Conservation (phyloP, 2,888 invertebrate species). For the Catocala sponsa region DNA sequence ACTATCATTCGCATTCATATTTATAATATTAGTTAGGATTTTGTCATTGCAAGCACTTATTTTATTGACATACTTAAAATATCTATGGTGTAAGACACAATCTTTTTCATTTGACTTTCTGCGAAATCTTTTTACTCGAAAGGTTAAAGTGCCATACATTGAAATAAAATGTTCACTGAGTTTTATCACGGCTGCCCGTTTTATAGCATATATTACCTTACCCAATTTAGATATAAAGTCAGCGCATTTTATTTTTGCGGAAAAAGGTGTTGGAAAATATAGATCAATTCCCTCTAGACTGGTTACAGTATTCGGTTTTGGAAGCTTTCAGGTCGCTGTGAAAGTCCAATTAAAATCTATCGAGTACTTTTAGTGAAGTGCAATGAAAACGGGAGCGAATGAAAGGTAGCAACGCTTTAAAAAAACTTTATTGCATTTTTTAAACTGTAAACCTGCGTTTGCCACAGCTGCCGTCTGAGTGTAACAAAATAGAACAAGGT, state of each 20-base stretch:
- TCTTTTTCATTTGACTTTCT: too few relatives aligned
- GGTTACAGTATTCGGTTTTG: constrained; percentile 11
- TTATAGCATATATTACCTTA: background rate
- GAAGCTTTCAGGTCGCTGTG: constrained; percentile 16
- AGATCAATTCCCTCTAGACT: background rate
- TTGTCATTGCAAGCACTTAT: too few relatives aligned
- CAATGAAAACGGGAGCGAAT: constrained; percentile 6
- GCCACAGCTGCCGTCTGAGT: background rate
- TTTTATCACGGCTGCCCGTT: background rate
- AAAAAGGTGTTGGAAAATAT: constrained; percentile 1
- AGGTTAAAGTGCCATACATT: too few relatives aligned
- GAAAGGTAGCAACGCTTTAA: background rate
- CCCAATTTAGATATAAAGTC: background rate
- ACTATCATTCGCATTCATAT: too few relatives aligned
- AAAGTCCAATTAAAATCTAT: constrained; percentile 36
- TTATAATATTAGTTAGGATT: too few relatives aligned
- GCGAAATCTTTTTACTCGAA: too few relatives aligned
- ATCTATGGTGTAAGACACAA: too few relatives aligned
- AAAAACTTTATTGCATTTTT: constrained; percentile 5
- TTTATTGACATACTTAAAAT: too few relatives aligned
- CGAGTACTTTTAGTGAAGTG: constrained; percentile 14
- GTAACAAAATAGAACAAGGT: too few relatives aligned
- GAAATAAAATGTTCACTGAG: too few relatives aligned
- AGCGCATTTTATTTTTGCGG: background rate
- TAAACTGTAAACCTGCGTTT: background rate